Evolutionary conservation across 2,888 invertebrate species (phyloP).

Genomic region (Ectropis crepuscularia): DNA sequence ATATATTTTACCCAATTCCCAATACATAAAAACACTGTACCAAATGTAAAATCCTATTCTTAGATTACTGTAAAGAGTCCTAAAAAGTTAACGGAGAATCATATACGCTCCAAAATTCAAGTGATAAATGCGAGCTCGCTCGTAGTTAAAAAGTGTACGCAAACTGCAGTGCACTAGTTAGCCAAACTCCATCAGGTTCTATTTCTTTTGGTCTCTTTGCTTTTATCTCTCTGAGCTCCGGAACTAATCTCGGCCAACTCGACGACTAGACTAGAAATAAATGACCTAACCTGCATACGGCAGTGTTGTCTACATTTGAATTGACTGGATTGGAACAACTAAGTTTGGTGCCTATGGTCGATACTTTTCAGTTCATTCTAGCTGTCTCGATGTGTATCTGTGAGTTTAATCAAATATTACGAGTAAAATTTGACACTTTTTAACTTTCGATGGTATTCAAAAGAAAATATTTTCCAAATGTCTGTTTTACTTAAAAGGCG

Average conservation of each 20-base stretch:
- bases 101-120: not conserved
- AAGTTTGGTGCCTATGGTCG: too few relatives aligned
- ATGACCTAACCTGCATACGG: not conserved
- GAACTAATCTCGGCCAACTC: slow-evolving; percentile 16
- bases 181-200: slow-evolving; percentile 3
- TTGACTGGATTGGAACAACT: not conserved
- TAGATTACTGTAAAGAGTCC: too few relatives aligned
- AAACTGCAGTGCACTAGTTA: slow-evolving; percentile 1
- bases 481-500: too few relatives aligned
- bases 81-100: not conserved
- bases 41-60: too few relatives aligned
- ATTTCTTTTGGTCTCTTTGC: slow-evolving; percentile 6
- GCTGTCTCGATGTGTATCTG: too few relatives aligned
- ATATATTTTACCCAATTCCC: too few relatives aligned
- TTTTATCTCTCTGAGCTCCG: slow-evolving; percentile 3
- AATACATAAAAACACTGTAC: too few relatives aligned
- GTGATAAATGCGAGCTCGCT: not conserved
- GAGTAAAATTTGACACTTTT: too few relatives aligned
- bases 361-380: too few relatives aligned
- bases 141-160: not conserved
- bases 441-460: too few relatives aligned
- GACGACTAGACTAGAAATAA: slow-evolving; percentile 1
- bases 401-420: too few relatives aligned
- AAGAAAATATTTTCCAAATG: too few relatives aligned
- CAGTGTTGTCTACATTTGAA: not conserved